These are phyloP conservation scores for Macaca fascicularis DNA, from an alignment of 2,113 vertebrate genomes.

Conservation along the genomic window DNA sequence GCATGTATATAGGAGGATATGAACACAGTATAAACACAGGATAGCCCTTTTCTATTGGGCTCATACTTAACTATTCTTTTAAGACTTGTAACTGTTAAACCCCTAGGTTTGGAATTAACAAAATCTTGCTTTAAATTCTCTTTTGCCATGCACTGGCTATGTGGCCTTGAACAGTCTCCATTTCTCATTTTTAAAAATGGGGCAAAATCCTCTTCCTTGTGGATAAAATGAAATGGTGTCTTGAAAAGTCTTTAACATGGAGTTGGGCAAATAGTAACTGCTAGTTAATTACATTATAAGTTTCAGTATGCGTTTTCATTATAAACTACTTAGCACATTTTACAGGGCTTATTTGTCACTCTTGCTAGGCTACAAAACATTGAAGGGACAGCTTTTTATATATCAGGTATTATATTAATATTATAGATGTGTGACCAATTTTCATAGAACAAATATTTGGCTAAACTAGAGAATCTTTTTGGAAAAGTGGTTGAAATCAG, in stretches of 20 bases:
- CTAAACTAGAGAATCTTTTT: not conserved
- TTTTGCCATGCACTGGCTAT: not conserved
- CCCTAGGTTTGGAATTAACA: not conserved
- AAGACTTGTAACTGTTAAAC: not conserved
- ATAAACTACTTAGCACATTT: not conserved
- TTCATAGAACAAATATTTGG: not conserved
- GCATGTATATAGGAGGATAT: not conserved
- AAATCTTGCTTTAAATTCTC: slow-evolving; percentile 17
- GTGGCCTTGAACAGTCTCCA: not conserved
- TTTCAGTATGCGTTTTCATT: not conserved
- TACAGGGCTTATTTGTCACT: not conserved
- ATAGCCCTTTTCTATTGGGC: not conserved
- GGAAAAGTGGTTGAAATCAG: not conserved
- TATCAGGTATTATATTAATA: not conserved
- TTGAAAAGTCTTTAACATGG: not conserved
- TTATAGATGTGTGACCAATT: not conserved
- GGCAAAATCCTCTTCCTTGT: not conserved
- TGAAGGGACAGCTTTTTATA: not conserved
- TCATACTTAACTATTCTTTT: not conserved
- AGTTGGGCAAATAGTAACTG: not conserved
- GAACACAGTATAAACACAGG: not conserved
- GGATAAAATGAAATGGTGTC: not conserved
- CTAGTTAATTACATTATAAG: not conserved
- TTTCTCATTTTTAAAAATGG: not conserved
- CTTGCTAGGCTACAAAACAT: not conserved